Base-by-base conservation (phyloP, 2,113 vertebrate genomes). In the Microcebus jonahi region DNA sequence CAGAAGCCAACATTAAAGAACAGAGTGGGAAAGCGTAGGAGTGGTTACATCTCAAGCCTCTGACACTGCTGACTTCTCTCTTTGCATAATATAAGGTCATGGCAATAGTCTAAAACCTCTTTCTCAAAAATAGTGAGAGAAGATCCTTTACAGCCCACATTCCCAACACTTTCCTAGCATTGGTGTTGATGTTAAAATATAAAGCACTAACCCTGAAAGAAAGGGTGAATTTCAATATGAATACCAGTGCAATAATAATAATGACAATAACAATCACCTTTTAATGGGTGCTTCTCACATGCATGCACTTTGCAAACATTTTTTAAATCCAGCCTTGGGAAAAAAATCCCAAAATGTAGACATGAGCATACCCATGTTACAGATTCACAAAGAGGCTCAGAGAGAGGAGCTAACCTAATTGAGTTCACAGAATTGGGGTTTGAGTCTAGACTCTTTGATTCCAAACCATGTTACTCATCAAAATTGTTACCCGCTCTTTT, bases 91-190 rank as follows among this genome's bases (percentile, higher is more conserved):
- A 67, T 20, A 3, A 17, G 50, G 12, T n/a, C 88, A 77, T 34
- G 55, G 55, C 18, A 61, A 90, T 85, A 73, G 39, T 86, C 71
- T 88, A 92, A 87, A 97, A 73, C 17, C 50, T 34, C 42, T 85
- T 90, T 42, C 63, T 91, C 20, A 79, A 83, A 86, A 96, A 97
- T 63, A 65, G 76, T 73, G 4, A 27, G 92, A 95, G 65, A 92
- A 17, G 11, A 76, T 13, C 6, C 21, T 82, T 80, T 71, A 34
- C 15, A 77, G 65, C 6, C 55, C 45, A 65, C 10, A 45, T 45
- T 2, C 10, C 65, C 2, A n/a, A 25, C 12, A 6, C 21, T 87
- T 45, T 39, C 55, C n/a, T 84, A 63, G 61, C 61, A 10, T 29
- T 12, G 42, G 8, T 23, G 36, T 31, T 91, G 57, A 42, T 50